Conservation (phyloP, 2,113 vertebrate species). For the Bolborhynchus lineola region DNA sequence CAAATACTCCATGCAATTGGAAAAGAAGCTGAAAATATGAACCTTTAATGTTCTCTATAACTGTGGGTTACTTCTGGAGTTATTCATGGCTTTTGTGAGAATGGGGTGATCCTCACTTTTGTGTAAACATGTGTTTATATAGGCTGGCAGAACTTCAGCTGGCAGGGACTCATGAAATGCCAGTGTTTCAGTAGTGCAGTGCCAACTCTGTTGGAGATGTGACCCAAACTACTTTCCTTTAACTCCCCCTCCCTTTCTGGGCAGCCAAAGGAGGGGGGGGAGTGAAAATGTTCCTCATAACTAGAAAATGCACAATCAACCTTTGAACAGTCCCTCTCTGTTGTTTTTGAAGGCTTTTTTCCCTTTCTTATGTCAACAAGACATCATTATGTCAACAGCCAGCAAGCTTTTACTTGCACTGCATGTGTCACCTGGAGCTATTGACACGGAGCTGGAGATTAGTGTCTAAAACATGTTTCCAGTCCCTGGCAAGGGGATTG, state of each 20-base stretch:
- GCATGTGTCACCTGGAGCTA: not conserved
- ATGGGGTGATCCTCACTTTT: not conserved
- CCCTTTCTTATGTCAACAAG: not conserved
- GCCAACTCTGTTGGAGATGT: not conserved
- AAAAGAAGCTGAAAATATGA: not conserved
- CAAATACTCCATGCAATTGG: not conserved
- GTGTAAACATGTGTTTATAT: not conserved
- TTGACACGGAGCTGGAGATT: not conserved
- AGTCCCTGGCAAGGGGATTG: not conserved
- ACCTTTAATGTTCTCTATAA: not conserved
- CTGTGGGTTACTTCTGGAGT: not conserved
- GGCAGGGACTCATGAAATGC: not conserved
- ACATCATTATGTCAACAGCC: not conserved
- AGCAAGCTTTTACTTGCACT: conserved; percentile 12
- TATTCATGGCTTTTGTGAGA: not conserved
- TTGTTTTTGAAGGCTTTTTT: not conserved
- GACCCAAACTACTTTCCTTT: not conserved
- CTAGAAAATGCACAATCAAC: not conserved
- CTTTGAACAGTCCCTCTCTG: not conserved
- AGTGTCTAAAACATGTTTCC: not conserved
- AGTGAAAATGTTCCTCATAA: not conserved
- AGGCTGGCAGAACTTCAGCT: not conserved
- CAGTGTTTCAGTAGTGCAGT: not conserved
- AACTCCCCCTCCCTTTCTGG: not conserved
- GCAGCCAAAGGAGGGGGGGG: not conserved